phyloP scores from a whole-genome alignment of 2,797 vertebrate species.

The Caiman crocodilus region DNA sequence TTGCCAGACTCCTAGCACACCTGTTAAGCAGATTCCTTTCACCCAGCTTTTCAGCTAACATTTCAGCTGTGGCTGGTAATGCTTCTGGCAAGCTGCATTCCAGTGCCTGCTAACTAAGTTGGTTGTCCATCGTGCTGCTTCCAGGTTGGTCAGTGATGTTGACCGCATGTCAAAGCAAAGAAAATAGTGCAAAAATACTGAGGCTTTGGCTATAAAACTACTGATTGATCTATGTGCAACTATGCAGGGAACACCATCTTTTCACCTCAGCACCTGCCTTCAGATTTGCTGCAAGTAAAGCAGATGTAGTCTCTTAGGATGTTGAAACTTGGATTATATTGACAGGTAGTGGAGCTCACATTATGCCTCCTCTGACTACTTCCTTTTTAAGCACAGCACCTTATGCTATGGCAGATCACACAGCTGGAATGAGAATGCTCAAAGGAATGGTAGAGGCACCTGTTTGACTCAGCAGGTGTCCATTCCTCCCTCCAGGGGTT shows the following conservation, averaged over 20 bases:
- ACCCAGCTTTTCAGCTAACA: conserved; percentile 60
- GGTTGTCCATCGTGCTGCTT: background rate
- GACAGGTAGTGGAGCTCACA: background rate
- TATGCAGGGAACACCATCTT: rapidly evolving
- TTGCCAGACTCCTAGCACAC: conserved; percentile 79
- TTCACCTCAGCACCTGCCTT: background rate
- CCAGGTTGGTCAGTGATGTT: background rate
- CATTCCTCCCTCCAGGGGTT: rapidly evolving
- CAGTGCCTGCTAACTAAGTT: conserved; percentile 27
- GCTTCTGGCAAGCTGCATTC: background rate
- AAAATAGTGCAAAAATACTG: background rate
- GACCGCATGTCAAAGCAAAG: background rate
- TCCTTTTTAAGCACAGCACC: rapidly evolving
- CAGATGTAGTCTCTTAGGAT: rapidly evolving
- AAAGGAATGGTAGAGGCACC: background rate
- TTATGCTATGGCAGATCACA: background rate
- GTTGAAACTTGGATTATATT: rapidly evolving
- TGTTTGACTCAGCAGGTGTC: too few relatives aligned
- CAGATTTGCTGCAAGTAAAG: background rate
- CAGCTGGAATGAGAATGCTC: background rate
- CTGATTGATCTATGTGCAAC: rapidly evolving
- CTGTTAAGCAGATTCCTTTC: conserved; percentile 80
- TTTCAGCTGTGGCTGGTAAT: conserved; percentile 65
- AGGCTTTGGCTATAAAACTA: rapidly evolving
- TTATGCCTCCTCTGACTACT: rapidly evolving